Conservation (phyloP, 1,140 invertebrate genomes). For the Pygmarrhopalites habei region DNA sequence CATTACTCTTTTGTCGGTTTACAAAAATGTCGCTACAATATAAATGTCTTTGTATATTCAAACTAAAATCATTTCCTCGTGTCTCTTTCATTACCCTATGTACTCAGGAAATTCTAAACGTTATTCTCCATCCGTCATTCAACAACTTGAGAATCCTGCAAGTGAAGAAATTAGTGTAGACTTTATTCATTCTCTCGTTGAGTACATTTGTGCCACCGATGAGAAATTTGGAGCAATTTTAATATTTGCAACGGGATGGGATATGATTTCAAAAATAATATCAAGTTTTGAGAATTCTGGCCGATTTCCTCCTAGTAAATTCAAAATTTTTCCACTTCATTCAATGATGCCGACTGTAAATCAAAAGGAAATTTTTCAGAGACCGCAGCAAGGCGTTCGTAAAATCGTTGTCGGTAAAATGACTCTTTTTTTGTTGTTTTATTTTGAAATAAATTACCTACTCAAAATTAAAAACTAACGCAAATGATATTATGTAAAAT, state of each 20-base stretch:
- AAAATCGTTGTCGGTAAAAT: too few relatives aligned
- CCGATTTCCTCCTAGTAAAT: conserved; percentile 8
- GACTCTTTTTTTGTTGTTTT: too few relatives aligned
- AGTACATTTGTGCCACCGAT: conserved; percentile 54
- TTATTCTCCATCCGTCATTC: too few relatives aligned
- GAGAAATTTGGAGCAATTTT: conserved; percentile 64
- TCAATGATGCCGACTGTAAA: conserved; percentile 71
- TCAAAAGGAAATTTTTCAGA: conserved; percentile 65
- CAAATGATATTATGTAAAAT: too few relatives aligned
- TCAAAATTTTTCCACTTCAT: conserved; percentile 64
- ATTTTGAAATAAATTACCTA: too few relatives aligned
- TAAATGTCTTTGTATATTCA: conserved; percentile 48
- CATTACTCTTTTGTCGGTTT: neutral
- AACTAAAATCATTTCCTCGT: conserved; percentile 48
- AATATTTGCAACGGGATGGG: conserved; percentile 76
- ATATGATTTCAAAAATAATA: conserved; percentile 58
- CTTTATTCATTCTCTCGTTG: conserved; percentile 60
- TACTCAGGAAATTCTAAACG: too few relatives aligned
- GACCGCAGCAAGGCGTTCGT: conserved; percentile 55
- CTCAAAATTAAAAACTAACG: too few relatives aligned
- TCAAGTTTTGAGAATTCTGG: conserved; percentile 38
- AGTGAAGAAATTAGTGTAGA: conserved; percentile 63
- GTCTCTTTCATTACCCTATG: too few relatives aligned
- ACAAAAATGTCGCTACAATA: conserved; percentile 2
- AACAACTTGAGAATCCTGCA: conserved; percentile 53